These are phyloP conservation scores for Euplagia quadripunctaria DNA, from an alignment of 2,888 invertebrate genomes.

Conservation along the genomic window DNA sequence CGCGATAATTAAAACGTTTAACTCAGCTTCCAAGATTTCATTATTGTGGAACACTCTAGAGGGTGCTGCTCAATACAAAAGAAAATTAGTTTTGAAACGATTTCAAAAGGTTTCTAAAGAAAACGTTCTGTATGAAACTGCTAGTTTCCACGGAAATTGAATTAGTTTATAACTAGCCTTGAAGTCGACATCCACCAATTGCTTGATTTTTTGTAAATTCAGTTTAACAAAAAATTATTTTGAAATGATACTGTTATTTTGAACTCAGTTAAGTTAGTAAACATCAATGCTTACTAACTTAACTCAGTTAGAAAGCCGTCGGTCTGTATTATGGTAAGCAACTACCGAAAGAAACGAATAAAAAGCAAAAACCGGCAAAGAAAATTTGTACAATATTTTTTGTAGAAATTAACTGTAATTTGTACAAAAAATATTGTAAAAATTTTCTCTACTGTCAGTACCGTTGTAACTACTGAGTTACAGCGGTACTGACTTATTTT, in stretches of 20 bases:
- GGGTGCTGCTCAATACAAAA: slow-evolving; percentile 38
- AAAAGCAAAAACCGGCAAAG: too few relatives aligned
- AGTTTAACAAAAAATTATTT: not conserved
- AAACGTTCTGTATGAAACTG: slow-evolving; percentile 25
- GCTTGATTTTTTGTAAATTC: not conserved
- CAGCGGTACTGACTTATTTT: too few relatives aligned
- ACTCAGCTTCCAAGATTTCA: slow-evolving; percentile 46
- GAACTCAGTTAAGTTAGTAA: too few relatives aligned
- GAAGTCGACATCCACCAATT: not conserved
- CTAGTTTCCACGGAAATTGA: slow-evolving; percentile 20
- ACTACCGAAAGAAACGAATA: too few relatives aligned
- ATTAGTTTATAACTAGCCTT: slow-evolving; percentile 20
- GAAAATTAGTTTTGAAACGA: slow-evolving; percentile 34
- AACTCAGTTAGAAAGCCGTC: too few relatives aligned
- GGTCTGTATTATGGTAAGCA: too few relatives aligned
- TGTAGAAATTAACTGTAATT: too few relatives aligned
- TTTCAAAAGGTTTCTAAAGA: slow-evolving; percentile 31
- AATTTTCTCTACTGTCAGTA: too few relatives aligned
- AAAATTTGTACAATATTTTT: too few relatives aligned
- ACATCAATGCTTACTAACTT: too few relatives aligned
- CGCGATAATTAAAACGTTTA: slow-evolving; percentile 3
- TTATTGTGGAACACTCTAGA: slow-evolving; percentile 36
- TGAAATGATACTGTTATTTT: not conserved
- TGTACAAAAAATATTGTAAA: too few relatives aligned
- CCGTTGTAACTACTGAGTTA: too few relatives aligned